Conservation (phyloP, 1,140 invertebrate genomes). For the Antheraea mylitta region DNA sequence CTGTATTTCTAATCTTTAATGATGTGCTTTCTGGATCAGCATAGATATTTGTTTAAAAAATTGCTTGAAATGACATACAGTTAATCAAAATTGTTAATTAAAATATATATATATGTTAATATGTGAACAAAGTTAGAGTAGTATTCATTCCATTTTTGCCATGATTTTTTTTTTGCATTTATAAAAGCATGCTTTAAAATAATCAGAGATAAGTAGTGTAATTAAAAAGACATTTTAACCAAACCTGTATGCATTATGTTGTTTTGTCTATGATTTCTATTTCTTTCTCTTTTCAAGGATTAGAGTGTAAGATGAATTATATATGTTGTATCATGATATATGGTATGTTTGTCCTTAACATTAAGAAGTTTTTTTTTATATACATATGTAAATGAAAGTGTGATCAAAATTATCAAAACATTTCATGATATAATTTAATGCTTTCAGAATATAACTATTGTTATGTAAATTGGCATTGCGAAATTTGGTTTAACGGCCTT, state of each 20-base stretch:
- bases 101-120: background rate
- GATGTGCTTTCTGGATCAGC: background rate
- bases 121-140: background rate
- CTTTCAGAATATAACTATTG: background rate
- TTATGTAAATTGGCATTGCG: background rate
- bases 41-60: background rate
- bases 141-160: background rate
- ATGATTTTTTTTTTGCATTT: background rate
- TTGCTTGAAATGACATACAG: background rate
- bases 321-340: background rate
- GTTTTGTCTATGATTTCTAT: background rate
- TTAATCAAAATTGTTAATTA: background rate
- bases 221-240: constrained; percentile 1
- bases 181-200: background rate
- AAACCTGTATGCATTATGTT: background rate
- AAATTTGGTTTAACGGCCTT: background rate
- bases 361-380: background rate
- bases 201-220: background rate
- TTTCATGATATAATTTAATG: background rate
- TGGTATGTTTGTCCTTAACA: background rate
- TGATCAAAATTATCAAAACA: background rate
- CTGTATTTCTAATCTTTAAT: background rate
- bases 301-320: background rate
- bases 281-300: background rate
- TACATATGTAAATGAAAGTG: background rate